These are phyloP conservation scores for Masnerella sp. DNA, from an alignment of 2,888 invertebrate species.

Conservation along the genomic window DNA sequence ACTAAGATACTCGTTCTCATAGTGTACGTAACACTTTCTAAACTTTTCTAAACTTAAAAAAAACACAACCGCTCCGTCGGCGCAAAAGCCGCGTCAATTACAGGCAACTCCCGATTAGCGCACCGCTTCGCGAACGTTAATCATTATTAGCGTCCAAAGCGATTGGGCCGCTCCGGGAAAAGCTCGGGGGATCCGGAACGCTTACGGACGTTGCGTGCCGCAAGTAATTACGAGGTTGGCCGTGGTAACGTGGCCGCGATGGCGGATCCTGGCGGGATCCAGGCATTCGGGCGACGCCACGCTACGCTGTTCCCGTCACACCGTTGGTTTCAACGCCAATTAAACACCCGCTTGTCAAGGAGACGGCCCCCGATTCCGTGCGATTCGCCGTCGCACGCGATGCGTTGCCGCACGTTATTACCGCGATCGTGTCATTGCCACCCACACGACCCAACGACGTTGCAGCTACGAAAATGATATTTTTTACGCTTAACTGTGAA, in stretches of 20 bases:
- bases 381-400: slow-evolving; percentile 76
- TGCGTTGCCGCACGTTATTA: slow-evolving; percentile 72
- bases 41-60: no score
- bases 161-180: slow-evolving; percentile 21
- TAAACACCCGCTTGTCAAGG: slow-evolving; percentile 78
- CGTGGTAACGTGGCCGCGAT: slow-evolving; percentile 72
- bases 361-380: slow-evolving; percentile 71
- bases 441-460: slow-evolving; percentile 62
- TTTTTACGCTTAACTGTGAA: background rate
- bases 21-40: no score
- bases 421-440: slow-evolving; percentile 71
- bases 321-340: slow-evolving; percentile 78
- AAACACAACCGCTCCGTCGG: no score
- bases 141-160: slow-evolving; percentile 28
- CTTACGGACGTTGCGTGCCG: slow-evolving; percentile 72
- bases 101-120: no score
- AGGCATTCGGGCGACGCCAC: slow-evolving; percentile 75
- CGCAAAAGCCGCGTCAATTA: no score
- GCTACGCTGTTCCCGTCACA: slow-evolving; percentile 77
- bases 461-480: slow-evolving; percentile 14
- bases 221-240: slow-evolving; percentile 75
- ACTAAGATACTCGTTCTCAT: no score
- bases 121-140: slow-evolving; percentile 14
- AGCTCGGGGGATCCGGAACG: slow-evolving; percentile 30
- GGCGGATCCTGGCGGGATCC: slow-evolving; percentile 73